Conservation (phyloP, 2,113 vertebrate genomes). For the Pterocles gutturalis region DNA sequence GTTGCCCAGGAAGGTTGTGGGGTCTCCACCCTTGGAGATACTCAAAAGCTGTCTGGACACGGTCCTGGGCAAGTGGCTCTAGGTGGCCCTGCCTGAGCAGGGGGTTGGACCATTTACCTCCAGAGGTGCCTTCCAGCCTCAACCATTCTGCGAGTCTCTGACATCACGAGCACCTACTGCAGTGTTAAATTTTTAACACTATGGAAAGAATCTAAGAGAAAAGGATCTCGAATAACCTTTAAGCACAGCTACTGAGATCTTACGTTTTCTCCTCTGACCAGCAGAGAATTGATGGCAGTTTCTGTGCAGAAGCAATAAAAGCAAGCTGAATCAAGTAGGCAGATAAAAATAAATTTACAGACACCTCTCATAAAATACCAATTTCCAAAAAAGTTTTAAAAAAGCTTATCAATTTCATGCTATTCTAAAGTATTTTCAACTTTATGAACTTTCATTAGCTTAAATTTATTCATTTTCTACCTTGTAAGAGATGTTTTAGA, state of each 20-base stretch:
- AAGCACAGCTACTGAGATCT: neutral
- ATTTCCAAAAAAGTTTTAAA: neutral
- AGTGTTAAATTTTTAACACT: neutral
- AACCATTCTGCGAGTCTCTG: neutral
- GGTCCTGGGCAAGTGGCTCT: neutral
- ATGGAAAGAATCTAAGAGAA: neutral
- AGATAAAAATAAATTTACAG: neutral
- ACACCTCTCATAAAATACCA: neutral
- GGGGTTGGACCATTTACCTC: neutral
- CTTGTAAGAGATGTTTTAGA: neutral
- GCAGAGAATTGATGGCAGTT: neutral
- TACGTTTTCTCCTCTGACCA: neutral
- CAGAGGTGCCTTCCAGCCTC: neutral
- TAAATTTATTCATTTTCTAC: neutral
- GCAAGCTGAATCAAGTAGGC: neutral
- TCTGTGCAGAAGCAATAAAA: neutral
- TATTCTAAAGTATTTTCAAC: neutral
- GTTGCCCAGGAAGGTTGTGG: neutral
- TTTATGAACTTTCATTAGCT: neutral
- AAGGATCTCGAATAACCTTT: neutral
- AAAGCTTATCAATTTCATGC: neutral
- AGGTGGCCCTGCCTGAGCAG: neutral
- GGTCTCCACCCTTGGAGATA: neutral
- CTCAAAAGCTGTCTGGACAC: neutral
- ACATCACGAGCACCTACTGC: neutral